Evolutionary conservation across 2,113 vertebrate genomes (phyloP).

Genomic region (Lophochroa leadbeateri): DNA sequence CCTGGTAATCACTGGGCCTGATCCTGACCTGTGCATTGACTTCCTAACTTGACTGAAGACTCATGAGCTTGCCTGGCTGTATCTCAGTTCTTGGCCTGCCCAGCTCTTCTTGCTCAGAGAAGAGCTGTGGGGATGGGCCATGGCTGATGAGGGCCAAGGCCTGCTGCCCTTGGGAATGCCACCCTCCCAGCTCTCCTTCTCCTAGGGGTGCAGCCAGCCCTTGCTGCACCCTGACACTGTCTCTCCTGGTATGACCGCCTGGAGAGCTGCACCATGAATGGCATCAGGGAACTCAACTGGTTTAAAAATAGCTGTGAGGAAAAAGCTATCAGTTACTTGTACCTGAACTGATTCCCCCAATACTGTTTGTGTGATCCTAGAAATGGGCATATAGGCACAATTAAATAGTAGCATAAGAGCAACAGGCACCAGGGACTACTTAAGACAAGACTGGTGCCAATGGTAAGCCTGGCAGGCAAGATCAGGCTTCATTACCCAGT

Average conservation of each 20-base stretch:
- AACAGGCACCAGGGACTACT: not conserved
- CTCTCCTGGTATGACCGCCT: not conserved
- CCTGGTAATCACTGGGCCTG: not conserved
- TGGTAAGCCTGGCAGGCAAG: not conserved
- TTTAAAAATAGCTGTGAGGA: conserved; percentile 22
- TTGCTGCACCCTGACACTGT: not conserved
- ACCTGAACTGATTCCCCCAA: not conserved
- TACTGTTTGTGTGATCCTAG: not conserved
- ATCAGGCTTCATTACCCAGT: not conserved
- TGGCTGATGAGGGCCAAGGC: not conserved
- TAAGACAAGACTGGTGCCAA: not conserved
- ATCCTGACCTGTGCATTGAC: not conserved
- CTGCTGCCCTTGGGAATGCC: not conserved
- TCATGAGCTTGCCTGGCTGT: not conserved
- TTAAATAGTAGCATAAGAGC: not conserved
- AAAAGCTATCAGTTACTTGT: not conserved
- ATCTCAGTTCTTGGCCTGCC: not conserved
- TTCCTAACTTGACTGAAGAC: not conserved
- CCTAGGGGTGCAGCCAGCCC: not conserved
- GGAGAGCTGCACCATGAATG: conserved; percentile 38
- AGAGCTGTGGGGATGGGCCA: not conserved
- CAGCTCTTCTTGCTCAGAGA: not conserved
- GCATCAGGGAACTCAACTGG: not conserved
- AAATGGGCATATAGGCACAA: not conserved
- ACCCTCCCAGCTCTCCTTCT: not conserved